Conservation (phyloP, 2,888 invertebrate genomes). For the Parnassius orleans region DNA sequence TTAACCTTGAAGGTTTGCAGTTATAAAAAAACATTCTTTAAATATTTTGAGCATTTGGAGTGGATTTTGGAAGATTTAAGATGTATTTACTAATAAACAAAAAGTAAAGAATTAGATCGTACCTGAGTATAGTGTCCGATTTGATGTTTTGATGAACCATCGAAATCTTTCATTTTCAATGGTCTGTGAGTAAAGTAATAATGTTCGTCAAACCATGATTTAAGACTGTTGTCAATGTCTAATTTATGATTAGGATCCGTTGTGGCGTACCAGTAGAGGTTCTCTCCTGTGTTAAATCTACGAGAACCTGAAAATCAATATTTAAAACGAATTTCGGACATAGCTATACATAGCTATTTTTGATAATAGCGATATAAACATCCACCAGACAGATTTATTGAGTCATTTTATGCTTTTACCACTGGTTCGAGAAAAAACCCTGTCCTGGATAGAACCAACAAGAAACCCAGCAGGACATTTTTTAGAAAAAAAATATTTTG, state of each 20-base stretch:
- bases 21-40: too few species aligned
- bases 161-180: slow-evolving; percentile 43
- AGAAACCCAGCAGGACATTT: too few species aligned
- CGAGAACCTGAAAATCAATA: slow-evolving; percentile 48
- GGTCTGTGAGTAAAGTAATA: slow-evolving; percentile 48
- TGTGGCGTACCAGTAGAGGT: slow-evolving; percentile 52
- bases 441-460: too few species aligned
- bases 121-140: slow-evolving; percentile 73
- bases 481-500: too few species aligned
- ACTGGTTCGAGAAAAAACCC: too few species aligned
- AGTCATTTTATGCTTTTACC: too few species aligned
- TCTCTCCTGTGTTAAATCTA: slow-evolving; percentile 60
- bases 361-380: too few species aligned
- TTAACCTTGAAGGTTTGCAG: too few species aligned
- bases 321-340: background rate
- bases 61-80: too few species aligned
- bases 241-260: slow-evolving; percentile 40
- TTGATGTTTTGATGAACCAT: slow-evolving; percentile 33
- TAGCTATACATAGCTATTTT: too few species aligned
- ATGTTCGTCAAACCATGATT: slow-evolving; percentile 60
- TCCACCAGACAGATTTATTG: too few species aligned
- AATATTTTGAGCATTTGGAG: too few species aligned
- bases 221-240: slow-evolving; percentile 41
- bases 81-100: background rate
- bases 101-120: background rate